Percentiles rank a stretch among this genome's conserved stretches.
These are phyloP conservation scores for Antennarius maculatus DNA, from an alignment of 2,797 vertebrate species.

Conservation along the genomic window DNA sequence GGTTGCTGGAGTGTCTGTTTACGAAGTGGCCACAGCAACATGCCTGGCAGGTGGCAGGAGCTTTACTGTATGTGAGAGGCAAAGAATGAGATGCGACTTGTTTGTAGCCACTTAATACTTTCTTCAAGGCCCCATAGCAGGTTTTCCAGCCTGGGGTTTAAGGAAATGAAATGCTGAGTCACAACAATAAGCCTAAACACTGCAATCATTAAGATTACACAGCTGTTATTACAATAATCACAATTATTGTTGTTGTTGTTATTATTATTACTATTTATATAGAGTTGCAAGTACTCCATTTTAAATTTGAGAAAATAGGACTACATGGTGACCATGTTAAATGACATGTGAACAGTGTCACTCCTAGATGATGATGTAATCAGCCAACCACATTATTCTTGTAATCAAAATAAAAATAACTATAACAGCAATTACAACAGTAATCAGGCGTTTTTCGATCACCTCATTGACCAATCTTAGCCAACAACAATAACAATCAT, in stretches of 20 bases:
- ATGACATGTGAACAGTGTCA: too few species aligned
- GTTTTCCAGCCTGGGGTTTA: conserved; percentile 54
- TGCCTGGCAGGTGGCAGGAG: conserved; percentile 50
- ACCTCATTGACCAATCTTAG: too few species aligned
- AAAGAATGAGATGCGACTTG: conserved; percentile 40
- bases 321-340: not conserved
- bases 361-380: too few species aligned
- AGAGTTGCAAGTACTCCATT: not conserved
- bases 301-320: not conserved
- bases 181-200: not conserved
- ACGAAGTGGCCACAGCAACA: conserved; percentile 51
- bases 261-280: too few species aligned
- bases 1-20: conserved; percentile 57
- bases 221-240: not conserved
- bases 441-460: too few species aligned
- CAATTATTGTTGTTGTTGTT: too few species aligned
- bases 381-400: too few species aligned
- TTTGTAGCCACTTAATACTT: conserved; percentile 24
- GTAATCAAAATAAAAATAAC: too few species aligned
- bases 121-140: conserved; percentile 30
- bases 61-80: conserved; percentile 27
- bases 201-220: too few species aligned
- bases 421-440: too few species aligned
- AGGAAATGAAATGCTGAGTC: conserved; percentile 5
- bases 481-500: too few species aligned